Conservation (phyloP, 2,888 invertebrate genomes). For the Listrodromus nycthemerus region DNA sequence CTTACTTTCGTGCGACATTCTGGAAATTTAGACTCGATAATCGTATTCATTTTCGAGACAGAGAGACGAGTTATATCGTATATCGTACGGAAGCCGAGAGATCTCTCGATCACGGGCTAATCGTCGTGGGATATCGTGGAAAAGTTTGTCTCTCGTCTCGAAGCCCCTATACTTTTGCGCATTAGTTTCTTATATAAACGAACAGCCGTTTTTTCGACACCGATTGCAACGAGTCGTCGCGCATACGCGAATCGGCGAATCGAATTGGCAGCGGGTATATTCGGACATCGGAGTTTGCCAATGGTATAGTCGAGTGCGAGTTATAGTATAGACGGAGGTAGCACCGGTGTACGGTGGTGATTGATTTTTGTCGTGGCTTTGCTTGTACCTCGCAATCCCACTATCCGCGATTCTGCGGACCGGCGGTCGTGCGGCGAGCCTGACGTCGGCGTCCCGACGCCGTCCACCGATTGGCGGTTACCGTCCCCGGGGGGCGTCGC, state of each 20-base stretch:
- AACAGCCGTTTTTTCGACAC: neutral
- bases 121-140: slow-evolving; percentile 3
- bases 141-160: neutral
- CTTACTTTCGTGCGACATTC: slow-evolving; percentile 10
- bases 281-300: neutral
- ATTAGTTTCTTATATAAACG: neutral
- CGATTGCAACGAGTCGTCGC: neutral
- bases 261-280: neutral
- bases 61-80: slow-evolving; percentile 1
- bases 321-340: slow-evolving; percentile 59
- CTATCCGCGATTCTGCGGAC: slow-evolving; percentile 79
- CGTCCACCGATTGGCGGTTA: slow-evolving; percentile 83
- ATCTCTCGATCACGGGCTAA: neutral
- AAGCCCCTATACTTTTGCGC: neutral
- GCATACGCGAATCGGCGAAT: neutral
- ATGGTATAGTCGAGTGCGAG: neutral
- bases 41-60: slow-evolving; percentile 3
- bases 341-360: slow-evolving; percentile 78
- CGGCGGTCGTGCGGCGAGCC: slow-evolving; percentile 73
- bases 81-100: slow-evolving; percentile 1
- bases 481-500: slow-evolving; percentile 84
- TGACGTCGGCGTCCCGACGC: slow-evolving; percentile 83
- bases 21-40: slow-evolving; percentile 37
- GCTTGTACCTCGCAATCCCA: slow-evolving; percentile 77
- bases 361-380: slow-evolving; percentile 84